Evolutionary conservation across 2,888 invertebrate species (phyloP).

Genomic region (Drosophila glabriapex): DNA sequence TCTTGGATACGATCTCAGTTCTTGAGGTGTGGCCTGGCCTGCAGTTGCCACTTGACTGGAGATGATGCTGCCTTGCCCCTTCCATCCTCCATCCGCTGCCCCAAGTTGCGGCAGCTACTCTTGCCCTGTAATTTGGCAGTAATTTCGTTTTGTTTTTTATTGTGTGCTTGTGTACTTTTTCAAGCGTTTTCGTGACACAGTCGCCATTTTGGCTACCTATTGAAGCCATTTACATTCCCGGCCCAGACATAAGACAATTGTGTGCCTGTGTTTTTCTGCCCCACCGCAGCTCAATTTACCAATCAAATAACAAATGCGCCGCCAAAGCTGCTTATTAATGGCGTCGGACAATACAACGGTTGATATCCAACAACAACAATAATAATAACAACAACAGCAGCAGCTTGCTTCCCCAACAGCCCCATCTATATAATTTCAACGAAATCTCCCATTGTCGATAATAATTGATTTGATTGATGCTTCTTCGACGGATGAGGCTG

Average conservation of each 20-base stretch:
- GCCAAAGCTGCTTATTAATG: conserved; percentile 82
- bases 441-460: conserved; percentile 81
- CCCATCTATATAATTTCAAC: conserved; percentile 67
- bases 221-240: conserved; percentile 75
- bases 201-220: conserved; percentile 78
- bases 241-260: conserved; percentile 40
- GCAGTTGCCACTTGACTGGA: conserved; percentile 11
- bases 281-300: conserved; percentile 76
- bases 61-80: conserved; percentile 4
- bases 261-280: conserved; percentile 25
- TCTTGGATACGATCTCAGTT: conserved; percentile 20
- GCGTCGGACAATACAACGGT: conserved; percentile 52
- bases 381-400: neutral
- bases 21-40: conserved; percentile 52
- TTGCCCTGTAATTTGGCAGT: conserved; percentile 63
- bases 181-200: conserved; percentile 51
- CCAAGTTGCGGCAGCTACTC: conserved; percentile 23
- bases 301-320: conserved; percentile 82
- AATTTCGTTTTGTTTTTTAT: conserved; percentile 22
- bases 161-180: conserved; percentile 5
- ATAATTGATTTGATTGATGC: conserved; percentile 85
- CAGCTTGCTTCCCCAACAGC: conserved; percentile 11
- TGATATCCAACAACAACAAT: conserved; percentile 19
- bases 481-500: conserved; percentile 65
- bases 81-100: neutral